Evolutionary conservation across 2,888 invertebrate species (phyloP), one percentile per base, ranked within the genome.

Genomic region (Drosophila emarginata): DNA sequence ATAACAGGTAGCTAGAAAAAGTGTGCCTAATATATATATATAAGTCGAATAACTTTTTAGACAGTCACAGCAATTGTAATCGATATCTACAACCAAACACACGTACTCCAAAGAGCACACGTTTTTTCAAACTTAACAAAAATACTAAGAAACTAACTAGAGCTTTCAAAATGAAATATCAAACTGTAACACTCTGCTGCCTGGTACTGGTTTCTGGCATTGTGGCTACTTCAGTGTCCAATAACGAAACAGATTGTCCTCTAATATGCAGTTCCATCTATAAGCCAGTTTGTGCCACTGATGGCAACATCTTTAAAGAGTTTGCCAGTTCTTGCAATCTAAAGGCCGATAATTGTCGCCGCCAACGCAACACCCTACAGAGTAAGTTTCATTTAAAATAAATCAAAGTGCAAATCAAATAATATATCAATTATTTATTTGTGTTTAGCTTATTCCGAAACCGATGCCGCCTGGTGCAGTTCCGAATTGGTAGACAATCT

Each of bases 391-490:
- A 15, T 9, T 21, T 45, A 18, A 18, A 14, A 2, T 9, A 1
- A 32, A 32, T 32, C 11, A 32, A 32, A 3, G 0, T 21, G 14
- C 12, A 45, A 12, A 45, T 21, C 21, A 21, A 12, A 26, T 28
- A 14, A 9, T 4, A 15, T 23, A 18, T 39, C 39, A 15, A 21
- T 45, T 56, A 14, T 1, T 4, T 2, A 4, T 12, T 32, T 32
- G 40, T 3, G 1, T 57, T 18, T 18, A 90, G 90, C 73, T 21
- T 91, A 74, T 54, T 59, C 61, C 1, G 68, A 74, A 40, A 80
- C 77, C 15, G 86, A 79, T 56, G 77, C 87, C 73, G 90, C 87
- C 40, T 91, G 90, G 91, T 91, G 90, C 63, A 84, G 65, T 15
- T 85, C 89, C 2, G 79, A 89, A 71, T 61, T 81, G 32, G 78